Conservation (phyloP, 1,140 invertebrate genomes). For the Drosophila leontia region DNA sequence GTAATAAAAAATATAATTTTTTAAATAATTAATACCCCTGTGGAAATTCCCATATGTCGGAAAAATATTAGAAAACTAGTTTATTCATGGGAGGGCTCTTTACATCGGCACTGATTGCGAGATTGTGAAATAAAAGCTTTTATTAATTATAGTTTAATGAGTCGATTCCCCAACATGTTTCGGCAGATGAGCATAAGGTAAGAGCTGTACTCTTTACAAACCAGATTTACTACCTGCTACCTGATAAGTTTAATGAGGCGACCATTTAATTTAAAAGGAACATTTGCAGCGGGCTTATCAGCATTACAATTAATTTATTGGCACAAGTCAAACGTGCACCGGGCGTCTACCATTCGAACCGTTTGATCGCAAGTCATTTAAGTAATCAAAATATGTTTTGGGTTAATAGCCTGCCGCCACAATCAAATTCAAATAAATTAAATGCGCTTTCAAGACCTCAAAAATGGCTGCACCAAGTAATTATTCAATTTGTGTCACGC, state of each 20-base stretch:
- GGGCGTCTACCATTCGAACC: constrained; percentile 20
- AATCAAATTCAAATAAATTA: constrained; percentile 14
- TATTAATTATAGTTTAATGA: constrained; percentile 9
- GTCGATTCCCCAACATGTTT: constrained; percentile 6
- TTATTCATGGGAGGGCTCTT: constrained; percentile 41
- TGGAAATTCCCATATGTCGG: background rate
- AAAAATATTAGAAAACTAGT: constrained; percentile 8
- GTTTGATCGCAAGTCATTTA: constrained; percentile 44
- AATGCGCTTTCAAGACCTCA: constrained; percentile 15
- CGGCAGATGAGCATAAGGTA: constrained; percentile 19
- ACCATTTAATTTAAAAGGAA: constrained; percentile 29
- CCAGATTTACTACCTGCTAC: constrained; percentile 13
- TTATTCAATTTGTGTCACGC: constrained; percentile 4
- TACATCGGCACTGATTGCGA: constrained; percentile 4
- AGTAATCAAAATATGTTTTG: constrained; percentile 36
- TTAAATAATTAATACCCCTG: background rate
- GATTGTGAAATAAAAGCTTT: constrained; percentile 6
- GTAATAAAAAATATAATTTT: background rate
- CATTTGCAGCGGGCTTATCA: constrained; percentile 45
- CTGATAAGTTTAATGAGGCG: constrained; percentile 8
- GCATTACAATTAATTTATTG: constrained; percentile 66
- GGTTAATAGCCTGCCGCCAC: constrained; percentile 38
- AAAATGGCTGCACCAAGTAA: background rate
- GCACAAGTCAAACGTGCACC: constrained; percentile 41
- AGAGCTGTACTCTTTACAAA: constrained; percentile 8